Percentiles rank a stretch among this genome's conserved stretches.
Conservation (phyloP, 2,113 vertebrate genomes). For the Hippoglossus stenolepis region DNA sequence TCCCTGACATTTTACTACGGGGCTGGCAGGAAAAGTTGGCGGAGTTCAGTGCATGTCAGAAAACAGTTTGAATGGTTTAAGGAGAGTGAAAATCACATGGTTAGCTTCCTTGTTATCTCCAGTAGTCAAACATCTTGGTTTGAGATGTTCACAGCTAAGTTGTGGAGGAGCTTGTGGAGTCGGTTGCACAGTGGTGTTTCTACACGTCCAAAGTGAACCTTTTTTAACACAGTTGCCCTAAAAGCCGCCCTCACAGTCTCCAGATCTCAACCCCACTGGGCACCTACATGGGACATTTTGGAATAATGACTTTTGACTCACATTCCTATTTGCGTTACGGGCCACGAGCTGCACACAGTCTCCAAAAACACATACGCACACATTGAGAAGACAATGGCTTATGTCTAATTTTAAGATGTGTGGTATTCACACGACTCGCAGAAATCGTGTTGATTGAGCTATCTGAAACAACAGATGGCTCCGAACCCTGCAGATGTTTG, state of each 20-base stretch:
- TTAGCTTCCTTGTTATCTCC: background rate
- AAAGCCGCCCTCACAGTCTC: no score
- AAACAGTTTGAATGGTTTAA: no score
- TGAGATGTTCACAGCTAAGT: background rate
- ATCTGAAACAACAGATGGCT: slow-evolving; percentile 75
- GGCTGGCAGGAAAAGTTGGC: no score
- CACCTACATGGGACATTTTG: background rate
- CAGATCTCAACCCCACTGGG: no score
- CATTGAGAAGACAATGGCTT: slow-evolving; percentile 51
- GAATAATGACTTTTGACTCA: slow-evolving; percentile 25
- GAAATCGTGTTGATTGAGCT: slow-evolving; percentile 61
- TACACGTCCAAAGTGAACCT: no score
- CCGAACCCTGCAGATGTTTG: slow-evolving; percentile 73
- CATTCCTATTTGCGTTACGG: slow-evolving; percentile 47
- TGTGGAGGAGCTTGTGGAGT: background rate
- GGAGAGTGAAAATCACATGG: no score
- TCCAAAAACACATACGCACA: slow-evolving; percentile 31
- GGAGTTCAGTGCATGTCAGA: no score
- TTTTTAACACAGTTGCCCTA: no score
- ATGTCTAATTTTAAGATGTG: slow-evolving; percentile 46
- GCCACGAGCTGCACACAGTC: slow-evolving; percentile 44
- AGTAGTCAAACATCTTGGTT: background rate
- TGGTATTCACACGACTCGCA: slow-evolving; percentile 34
- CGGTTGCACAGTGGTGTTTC: no score
- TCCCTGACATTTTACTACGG: no score